Evolutionary conservation across 1,140 invertebrate species (phyloP).

Genomic region (Apis cerana): DNA sequence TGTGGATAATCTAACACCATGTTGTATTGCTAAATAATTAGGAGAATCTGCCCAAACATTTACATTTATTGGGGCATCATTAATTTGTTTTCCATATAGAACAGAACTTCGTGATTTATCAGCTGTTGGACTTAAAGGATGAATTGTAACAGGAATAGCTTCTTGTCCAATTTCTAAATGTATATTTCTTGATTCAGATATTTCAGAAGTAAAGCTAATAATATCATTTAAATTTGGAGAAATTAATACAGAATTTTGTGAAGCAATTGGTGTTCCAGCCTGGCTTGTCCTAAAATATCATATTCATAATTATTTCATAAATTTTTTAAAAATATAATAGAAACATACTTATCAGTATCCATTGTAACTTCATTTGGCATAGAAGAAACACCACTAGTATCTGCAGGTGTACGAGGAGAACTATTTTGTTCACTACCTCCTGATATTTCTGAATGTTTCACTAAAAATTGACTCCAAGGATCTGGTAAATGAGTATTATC

Average conservation of each 20-base stretch:
- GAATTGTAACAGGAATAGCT: constrained; percentile 80
- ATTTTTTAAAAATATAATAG: constrained; percentile 1
- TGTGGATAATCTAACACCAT: constrained; percentile 89
- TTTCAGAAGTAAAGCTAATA: constrained; percentile 72
- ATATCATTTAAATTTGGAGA: constrained; percentile 72
- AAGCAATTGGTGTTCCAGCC: constrained; percentile 74
- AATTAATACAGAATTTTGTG: constrained; percentile 66
- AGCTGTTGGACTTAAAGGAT: constrained; percentile 84
- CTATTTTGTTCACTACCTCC: constrained; percentile 84
- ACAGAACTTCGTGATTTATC: constrained; percentile 70
- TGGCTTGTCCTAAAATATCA: constrained; percentile 74
- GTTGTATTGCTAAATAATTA: constrained; percentile 77
- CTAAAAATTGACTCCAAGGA: constrained; percentile 91
- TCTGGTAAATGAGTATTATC: constrained; percentile 86
- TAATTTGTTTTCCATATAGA: constrained; percentile 71
- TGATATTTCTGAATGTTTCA: constrained; percentile 81
- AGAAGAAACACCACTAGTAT: constrained; percentile 80
- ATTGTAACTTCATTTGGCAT: constrained; percentile 81
- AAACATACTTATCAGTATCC: constrained; percentile 75
- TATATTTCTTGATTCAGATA: constrained; percentile 60
- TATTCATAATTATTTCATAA: neutral
- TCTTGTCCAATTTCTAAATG: constrained; percentile 81
- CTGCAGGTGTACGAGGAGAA: constrained; percentile 84
- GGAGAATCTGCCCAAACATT: constrained; percentile 84
- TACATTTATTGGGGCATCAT: constrained; percentile 82